phyloP scores from a whole-genome alignment of 1,140 invertebrate genomes.

The Camponotus floridanus region DNA sequence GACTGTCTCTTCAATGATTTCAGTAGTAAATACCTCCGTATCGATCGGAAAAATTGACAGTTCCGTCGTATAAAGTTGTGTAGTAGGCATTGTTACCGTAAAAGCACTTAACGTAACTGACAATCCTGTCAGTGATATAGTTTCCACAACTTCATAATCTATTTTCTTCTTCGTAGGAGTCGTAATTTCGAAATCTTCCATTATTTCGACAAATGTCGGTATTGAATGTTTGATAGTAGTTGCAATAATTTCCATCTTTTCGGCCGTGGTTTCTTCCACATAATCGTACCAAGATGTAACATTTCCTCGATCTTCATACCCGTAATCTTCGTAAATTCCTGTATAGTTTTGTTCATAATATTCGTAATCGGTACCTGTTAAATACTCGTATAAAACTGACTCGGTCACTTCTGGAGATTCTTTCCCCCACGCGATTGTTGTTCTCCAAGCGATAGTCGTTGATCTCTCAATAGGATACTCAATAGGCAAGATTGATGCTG shows the following conservation, averaged over 20 bases:
- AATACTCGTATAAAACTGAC: neutral
- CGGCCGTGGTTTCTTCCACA: neutral
- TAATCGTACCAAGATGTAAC: conserved; percentile 3
- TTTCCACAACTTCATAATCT: neutral
- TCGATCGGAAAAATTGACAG: neutral
- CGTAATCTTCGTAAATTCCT: neutral
- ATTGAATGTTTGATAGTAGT: neutral
- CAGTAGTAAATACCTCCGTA: neutral
- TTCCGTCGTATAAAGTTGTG: conserved; percentile 25
- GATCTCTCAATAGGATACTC: neutral
- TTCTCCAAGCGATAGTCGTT: neutral
- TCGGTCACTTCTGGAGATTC: neutral
- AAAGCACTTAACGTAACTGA: conserved; percentile 19
- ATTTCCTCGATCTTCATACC: neutral
- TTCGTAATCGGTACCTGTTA: neutral
- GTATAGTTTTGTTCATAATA: conserved; percentile 11
- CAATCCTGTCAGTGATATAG: neutral
- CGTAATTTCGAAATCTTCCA: no score
- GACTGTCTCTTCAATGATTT: neutral
- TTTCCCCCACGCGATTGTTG: neutral
- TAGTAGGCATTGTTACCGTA: conserved; percentile 20
- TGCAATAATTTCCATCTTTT: no score
- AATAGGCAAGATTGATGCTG: neutral
- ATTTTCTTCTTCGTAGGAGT: neutral
- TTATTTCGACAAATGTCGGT: no score